Evolutionary conservation across 2,797 vertebrate genomes (phyloP).

Genomic region (Aulostomus chinensis): DNA sequence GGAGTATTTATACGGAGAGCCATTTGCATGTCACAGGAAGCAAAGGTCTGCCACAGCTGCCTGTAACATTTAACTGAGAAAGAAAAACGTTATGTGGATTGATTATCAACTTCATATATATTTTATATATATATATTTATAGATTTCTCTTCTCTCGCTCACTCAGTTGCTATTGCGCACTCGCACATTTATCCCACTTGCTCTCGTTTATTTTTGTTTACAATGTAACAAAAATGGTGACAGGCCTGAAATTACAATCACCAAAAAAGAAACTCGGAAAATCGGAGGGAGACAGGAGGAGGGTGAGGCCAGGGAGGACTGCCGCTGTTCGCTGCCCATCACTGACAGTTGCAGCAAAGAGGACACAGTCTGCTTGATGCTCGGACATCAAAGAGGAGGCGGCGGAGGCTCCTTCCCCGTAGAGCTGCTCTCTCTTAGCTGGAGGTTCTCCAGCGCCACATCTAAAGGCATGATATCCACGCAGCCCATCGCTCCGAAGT

Average conservation of each 20-base stretch:
- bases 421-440: conserved; percentile 95
- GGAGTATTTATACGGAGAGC: conserved; percentile 95
- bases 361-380: conserved; percentile 96
- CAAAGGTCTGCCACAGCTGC: conserved; percentile 89
- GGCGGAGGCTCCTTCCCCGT: conserved; percentile 96
- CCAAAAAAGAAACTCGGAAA: conserved; percentile 88
- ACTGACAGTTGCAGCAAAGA: conserved; percentile 99
- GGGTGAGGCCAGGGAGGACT: conserved; percentile 69
- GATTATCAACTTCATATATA: conserved; percentile 94
- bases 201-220: conserved; percentile 92
- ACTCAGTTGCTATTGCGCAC: conserved; percentile 59
- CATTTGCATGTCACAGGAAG: conserved; percentile 91
- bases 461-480: conserved; percentile 99
- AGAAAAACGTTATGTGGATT: conserved; percentile 92
- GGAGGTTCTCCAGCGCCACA: conserved; percentile 99
- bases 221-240: conserved; percentile 98
- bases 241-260: conserved; percentile 99
- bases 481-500: conserved; percentile 99
- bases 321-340: conserved; percentile 80
- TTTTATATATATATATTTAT: conserved; percentile 69
- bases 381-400: conserved; percentile 99
- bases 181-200: conserved; percentile 85
- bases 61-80: conserved; percentile 91
- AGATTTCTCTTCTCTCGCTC: conserved; percentile 69
- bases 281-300: conserved; percentile 80